A percentile compares a stretch with the other conserved stretches of the same genome.
phyloP scores from a whole-genome alignment of 2,797 vertebrate genomes.

The Ctenopoma multispine region DNA sequence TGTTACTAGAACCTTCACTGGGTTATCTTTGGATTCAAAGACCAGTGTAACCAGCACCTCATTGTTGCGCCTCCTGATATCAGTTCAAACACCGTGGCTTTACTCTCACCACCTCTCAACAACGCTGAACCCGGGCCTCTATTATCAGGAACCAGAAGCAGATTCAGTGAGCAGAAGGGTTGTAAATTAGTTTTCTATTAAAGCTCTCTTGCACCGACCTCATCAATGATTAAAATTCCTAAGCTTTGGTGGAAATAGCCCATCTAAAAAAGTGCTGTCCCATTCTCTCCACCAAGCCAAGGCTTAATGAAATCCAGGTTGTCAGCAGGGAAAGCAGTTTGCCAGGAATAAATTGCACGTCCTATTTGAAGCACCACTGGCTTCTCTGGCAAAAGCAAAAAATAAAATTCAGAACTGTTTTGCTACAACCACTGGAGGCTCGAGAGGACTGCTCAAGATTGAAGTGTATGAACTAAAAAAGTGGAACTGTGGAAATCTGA shows the following conservation, averaged over 20 bases:
- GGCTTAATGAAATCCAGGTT: constrained; percentile 74
- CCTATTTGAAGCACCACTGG: constrained; percentile 59
- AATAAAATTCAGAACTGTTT: constrained; percentile 19
- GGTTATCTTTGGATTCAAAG: not conserved
- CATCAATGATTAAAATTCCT: constrained; percentile 77
- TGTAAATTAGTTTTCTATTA: constrained; percentile 79
- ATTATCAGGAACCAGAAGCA: constrained; percentile 62
- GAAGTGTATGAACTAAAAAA: not conserved
- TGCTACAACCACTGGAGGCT: constrained; percentile 2
- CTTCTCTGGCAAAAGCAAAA: not conserved
- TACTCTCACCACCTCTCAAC: constrained; percentile 9
- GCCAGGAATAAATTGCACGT: constrained; percentile 66
- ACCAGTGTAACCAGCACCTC: not conserved
- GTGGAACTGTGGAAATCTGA: too few species aligned
- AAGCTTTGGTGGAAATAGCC: constrained; percentile 74
- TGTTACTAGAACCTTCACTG: too few species aligned
- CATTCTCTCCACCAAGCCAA: constrained; percentile 42
- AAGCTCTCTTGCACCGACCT: constrained; percentile 68
- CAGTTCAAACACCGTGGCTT: constrained; percentile 9
- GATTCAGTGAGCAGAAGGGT: constrained; percentile 65
- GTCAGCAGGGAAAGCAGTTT: constrained; percentile 65
- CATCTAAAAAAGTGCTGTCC: constrained; percentile 64
- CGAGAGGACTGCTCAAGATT: not conserved
- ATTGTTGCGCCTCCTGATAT: constrained; percentile 3
- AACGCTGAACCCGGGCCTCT: constrained; percentile 4